These are phyloP conservation scores for Hypselothyrea guttata DNA, from an alignment of 2,888 invertebrate genomes.

Conservation along the genomic window DNA sequence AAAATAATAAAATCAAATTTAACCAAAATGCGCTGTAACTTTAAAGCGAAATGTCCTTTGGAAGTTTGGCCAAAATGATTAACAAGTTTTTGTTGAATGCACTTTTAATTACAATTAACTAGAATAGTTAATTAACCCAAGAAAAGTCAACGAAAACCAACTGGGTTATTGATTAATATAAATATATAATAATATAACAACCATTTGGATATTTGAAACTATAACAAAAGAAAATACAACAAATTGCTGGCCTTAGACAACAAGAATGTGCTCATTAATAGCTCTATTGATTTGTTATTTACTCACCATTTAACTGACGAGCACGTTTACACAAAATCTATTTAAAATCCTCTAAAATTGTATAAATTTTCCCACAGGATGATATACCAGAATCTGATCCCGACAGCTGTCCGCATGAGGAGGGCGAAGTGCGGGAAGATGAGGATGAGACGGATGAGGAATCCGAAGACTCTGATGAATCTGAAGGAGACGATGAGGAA, in stretches of 20 bases:
- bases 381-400: conserved; percentile 82
- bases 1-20: conserved; percentile 5
- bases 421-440: conserved; percentile 79
- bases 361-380: conserved; percentile 77
- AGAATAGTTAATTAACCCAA: conserved; percentile 19
- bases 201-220: conserved; percentile 34
- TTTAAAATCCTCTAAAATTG: not conserved
- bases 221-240: conserved; percentile 55
- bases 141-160: conserved; percentile 2
- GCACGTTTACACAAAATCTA: conserved; percentile 26
- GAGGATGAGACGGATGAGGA: conserved; percentile 81
- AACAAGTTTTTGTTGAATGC: conserved; percentile 19
- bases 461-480: conserved; percentile 82
- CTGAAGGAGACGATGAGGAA: conserved; percentile 82
- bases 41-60: conserved; percentile 19
- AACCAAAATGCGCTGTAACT: conserved; percentile 22
- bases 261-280: conserved; percentile 70
- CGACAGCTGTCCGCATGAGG: conserved; percentile 82
- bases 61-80: conserved; percentile 13
- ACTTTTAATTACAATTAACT: conserved; percentile 24
- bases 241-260: conserved; percentile 81
- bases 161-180: conserved; percentile 24
- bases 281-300: conserved; percentile 32
- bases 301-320: conserved; percentile 34
- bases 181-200: conserved; percentile 36